phyloP scores from a whole-genome alignment of 2,797 vertebrate genomes.

The Alectoris magna region DNA sequence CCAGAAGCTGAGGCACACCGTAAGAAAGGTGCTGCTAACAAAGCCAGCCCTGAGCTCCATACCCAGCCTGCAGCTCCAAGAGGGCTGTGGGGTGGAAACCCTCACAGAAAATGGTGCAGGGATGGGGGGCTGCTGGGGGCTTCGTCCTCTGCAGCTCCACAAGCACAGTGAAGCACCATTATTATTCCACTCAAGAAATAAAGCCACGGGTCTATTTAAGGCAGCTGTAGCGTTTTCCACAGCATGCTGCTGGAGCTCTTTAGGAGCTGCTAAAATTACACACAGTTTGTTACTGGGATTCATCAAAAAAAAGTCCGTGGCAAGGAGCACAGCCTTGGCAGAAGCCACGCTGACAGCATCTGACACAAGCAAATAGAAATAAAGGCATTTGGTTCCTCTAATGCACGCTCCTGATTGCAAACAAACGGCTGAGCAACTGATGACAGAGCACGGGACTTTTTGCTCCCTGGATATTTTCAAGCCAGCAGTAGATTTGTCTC shows the following conservation, averaged over 20 bases:
- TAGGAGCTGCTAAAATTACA: conserved; percentile 30
- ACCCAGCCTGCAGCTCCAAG: background rate
- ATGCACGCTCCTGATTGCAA: background rate
- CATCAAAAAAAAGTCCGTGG: background rate
- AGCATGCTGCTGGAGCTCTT: background rate
- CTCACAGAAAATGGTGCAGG: background rate
- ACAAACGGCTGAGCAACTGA: background rate
- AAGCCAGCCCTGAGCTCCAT: background rate
- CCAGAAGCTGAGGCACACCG: background rate
- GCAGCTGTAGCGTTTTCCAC: conserved; percentile 15
- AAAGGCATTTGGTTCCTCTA: background rate
- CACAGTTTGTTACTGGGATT: conserved; percentile 12
- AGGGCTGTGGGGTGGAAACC: background rate
- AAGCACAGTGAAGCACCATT: background rate
- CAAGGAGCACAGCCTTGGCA: background rate
- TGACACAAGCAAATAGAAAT: background rate
- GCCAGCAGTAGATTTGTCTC: background rate
- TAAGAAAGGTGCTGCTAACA: background rate
- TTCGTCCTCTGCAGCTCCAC: background rate
- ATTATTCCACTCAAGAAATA: background rate
- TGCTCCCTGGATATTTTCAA: background rate
- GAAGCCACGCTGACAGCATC: background rate
- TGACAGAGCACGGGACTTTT: background rate
- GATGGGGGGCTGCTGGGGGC: background rate
- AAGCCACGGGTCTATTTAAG: conserved; percentile 23